Conservation (phyloP, 2,113 vertebrate genomes). For the Elachura formosa region DNA sequence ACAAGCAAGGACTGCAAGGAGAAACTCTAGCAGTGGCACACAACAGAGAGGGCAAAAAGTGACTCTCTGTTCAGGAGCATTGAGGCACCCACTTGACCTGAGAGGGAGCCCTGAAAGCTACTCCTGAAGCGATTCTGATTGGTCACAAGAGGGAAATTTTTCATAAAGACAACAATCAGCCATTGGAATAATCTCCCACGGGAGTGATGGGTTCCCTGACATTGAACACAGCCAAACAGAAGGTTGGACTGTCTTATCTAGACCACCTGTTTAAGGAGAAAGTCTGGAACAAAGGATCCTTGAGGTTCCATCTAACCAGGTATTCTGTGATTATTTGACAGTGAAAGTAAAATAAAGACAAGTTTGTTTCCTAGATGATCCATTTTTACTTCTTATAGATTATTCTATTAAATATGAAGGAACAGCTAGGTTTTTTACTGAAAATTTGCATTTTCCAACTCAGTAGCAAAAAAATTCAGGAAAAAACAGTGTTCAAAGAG, state of each 20-base stretch:
- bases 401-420: neutral
- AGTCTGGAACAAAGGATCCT: neutral
- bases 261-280: neutral
- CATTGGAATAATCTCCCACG: neutral
- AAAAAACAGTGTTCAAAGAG: neutral
- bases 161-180: neutral
- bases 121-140: fast-evolving
- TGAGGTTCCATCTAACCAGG: neutral
- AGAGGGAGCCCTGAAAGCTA: neutral
- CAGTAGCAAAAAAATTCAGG: neutral
- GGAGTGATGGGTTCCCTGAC: neutral
- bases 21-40: neutral
- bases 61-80: neutral
- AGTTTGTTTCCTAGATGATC: neutral
- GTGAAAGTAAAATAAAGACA: neutral
- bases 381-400: neutral
- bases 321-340: neutral
- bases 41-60: neutral
- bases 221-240: too few relatives aligned
- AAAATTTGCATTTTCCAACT: neutral
- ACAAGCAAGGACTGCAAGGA: neutral
- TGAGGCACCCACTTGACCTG: neutral
- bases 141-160: neutral
- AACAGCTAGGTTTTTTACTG: neutral
- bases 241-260: neutral